Conservation (phyloP, 1,140 invertebrate species). For the Rhopalosiphum maidis region DNA sequence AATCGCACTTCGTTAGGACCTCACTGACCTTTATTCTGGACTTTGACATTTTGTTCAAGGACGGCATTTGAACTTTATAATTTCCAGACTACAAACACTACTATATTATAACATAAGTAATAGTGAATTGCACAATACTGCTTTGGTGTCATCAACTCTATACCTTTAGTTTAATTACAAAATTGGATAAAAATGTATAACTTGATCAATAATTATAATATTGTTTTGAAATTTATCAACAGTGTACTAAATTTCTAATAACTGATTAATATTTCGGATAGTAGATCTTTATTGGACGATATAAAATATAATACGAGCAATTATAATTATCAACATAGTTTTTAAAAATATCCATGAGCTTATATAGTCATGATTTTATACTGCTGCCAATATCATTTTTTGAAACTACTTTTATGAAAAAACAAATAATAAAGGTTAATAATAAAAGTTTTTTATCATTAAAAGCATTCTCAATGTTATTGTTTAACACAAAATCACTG, state of each 20-base stretch:
- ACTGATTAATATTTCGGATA: background rate
- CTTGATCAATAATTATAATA: background rate
- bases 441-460: background rate
- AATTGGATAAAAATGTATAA: background rate
- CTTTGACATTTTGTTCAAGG: background rate
- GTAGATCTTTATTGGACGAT: background rate
- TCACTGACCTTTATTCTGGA: slow-evolving; percentile 21
- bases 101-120: background rate
- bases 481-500: background rate
- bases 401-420: background rate
- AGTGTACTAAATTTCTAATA: background rate
- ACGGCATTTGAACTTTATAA: slow-evolving; percentile 8
- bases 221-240: background rate
- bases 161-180: background rate
- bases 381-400: no score
- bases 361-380: background rate
- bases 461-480: background rate
- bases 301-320: background rate
- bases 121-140: background rate
- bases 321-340: background rate
- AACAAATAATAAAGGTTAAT: no score
- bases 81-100: background rate
- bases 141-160: background rate
- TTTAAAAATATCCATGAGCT: background rate
- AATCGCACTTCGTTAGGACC: background rate